These are phyloP conservation scores for Andrena minutula DNA, from an alignment of 2,888 invertebrate species.

Conservation along the genomic window DNA sequence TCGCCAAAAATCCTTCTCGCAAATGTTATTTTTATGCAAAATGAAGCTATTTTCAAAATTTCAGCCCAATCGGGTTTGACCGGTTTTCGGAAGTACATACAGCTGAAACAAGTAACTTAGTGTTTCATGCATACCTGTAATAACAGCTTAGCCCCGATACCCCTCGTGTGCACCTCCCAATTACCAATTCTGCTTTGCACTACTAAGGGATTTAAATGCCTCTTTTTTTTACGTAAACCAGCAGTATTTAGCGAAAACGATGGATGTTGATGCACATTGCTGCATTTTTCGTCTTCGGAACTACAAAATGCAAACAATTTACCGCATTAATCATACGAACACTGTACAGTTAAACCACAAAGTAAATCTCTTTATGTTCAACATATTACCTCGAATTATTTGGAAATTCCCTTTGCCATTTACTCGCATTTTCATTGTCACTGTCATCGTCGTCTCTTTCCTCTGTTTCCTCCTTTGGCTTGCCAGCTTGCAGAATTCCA, in stretches of 20 bases:
- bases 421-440: constrained; percentile 76
- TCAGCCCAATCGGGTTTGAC: no score
- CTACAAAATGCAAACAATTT: constrained; percentile 40
- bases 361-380: not conserved
- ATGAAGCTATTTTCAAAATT: no score
- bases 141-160: constrained; percentile 97
- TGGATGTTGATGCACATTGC: constrained; percentile 68
- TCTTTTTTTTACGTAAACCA: constrained; percentile 86
- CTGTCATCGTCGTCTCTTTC: constrained; percentile 83
- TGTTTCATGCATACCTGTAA: constrained; percentile 87
- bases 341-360: not conserved
- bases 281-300: constrained; percentile 85
- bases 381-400: constrained; percentile 78
- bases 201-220: constrained; percentile 83
- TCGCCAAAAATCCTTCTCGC: no score
- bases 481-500: constrained; percentile 94
- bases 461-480: constrained; percentile 87
- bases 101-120: constrained; percentile 5
- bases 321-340: no score
- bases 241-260: constrained; percentile 83
- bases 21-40: no score
- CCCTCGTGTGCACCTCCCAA: constrained; percentile 98
- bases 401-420: constrained; percentile 56
- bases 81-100: no score
- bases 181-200: constrained; percentile 90